Evolutionary conservation across 1,140 invertebrate genomes (phyloP).

Genomic region (Drosophila nannoptera): DNA sequence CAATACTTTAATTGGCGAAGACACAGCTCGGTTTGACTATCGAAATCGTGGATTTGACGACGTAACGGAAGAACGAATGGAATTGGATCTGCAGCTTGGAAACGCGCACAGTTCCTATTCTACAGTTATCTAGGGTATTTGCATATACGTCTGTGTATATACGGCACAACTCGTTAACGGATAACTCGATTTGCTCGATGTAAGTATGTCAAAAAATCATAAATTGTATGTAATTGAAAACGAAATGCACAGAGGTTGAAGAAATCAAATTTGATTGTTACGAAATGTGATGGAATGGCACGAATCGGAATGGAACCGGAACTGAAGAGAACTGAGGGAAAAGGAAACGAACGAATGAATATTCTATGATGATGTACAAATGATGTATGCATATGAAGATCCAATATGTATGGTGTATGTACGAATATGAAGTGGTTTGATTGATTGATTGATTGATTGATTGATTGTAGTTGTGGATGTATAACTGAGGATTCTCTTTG

Average conservation of each 20-base stretch:
- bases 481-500: conserved; percentile 58
- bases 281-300: conserved; percentile 19
- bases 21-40: conserved; percentile 62
- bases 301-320: conserved; percentile 7
- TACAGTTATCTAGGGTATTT: conserved; percentile 1
- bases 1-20: conserved; percentile 19
- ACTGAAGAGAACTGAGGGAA: conserved; percentile 16
- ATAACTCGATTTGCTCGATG: conserved; percentile 5
- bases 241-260: conserved; percentile 18
- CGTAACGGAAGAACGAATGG: conserved; percentile 60
- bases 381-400: conserved; percentile 65
- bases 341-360: conserved; percentile 22
- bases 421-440: conserved; percentile 25
- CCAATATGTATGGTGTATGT: conserved; percentile 52
- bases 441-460: not conserved
- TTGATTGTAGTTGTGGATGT: conserved; percentile 47
- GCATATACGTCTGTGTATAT: conserved; percentile 10
- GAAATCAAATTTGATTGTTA: conserved; percentile 18
- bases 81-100: conserved; percentile 31
- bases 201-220: conserved; percentile 44
- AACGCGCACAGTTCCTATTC: conserved; percentile 38
- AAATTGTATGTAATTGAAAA: conserved; percentile 26
- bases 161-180: conserved; percentile 24
- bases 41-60: conserved; percentile 75
- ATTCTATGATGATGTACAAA: conserved; percentile 43